phyloP scores from a whole-genome alignment of 2,113 vertebrate genomes.

The Oreochromis tanganicae region DNA sequence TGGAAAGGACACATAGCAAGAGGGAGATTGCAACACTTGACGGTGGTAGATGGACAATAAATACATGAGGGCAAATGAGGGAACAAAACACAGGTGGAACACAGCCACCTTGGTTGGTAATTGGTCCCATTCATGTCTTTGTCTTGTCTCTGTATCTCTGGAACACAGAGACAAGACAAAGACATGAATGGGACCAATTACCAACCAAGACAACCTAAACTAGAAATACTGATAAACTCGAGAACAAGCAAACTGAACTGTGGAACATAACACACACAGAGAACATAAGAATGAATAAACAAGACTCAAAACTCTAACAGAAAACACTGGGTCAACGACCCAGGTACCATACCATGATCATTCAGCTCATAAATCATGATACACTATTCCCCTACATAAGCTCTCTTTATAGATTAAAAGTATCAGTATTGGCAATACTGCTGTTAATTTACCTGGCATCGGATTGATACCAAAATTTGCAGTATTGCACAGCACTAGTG shows the following conservation, averaged over 20 bases:
- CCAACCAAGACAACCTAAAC: neutral
- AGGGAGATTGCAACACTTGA: neutral
- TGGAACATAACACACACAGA: neutral
- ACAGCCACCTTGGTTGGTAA: too few relatives aligned
- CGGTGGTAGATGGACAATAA: rapidly evolving
- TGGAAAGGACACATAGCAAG: rapidly evolving
- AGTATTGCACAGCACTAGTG: neutral
- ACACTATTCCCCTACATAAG: rapidly evolving
- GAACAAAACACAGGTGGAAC: neutral
- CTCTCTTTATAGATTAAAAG: rapidly evolving
- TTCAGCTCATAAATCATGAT: neutral
- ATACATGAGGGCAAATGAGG: rapidly evolving
- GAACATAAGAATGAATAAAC: neutral
- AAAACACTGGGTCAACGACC: neutral
- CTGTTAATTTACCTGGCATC: neutral
- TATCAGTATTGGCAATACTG: rapidly evolving
- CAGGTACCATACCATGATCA: rapidly evolving
- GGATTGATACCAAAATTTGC: rapidly evolving
- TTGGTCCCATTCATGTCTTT: too few relatives aligned
- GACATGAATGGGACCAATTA: neutral
- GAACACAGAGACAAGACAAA: neutral
- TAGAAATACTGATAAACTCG: neutral
- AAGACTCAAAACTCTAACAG: neutral
- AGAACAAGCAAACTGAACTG: neutral
- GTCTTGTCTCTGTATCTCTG: too few relatives aligned